Percentiles rank a stretch among this genome's conserved stretches.
phyloP scores from a whole-genome alignment of 2,113 vertebrate species.

The Drymodes brunneopygia region DNA sequence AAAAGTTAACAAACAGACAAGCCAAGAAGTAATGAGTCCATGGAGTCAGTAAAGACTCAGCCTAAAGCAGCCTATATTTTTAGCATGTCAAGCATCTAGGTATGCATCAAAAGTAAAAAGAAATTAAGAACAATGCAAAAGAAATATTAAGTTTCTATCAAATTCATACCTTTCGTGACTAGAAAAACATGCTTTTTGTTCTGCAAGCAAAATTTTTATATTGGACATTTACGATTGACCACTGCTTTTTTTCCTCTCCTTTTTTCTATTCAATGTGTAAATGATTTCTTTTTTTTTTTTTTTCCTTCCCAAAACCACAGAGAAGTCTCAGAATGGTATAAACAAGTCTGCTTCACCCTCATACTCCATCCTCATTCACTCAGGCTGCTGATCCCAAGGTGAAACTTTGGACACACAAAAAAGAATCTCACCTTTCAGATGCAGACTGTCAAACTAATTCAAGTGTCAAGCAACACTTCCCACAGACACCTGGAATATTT shows the following conservation, averaged over 20 bases:
- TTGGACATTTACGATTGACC: not conserved
- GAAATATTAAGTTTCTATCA: not conserved
- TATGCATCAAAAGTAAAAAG: not conserved
- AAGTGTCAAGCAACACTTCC: not conserved
- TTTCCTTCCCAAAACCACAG: not conserved
- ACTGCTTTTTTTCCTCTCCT: fast-evolving
- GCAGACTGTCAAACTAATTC: not conserved
- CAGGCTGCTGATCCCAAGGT: not conserved
- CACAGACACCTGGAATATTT: not conserved
- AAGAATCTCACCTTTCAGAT: not conserved
- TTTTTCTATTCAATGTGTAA: not conserved
- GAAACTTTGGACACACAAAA: not conserved
- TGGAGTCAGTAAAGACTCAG: not conserved
- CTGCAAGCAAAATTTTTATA: not conserved
- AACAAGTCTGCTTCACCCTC: not conserved
- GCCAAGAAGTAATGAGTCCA: not conserved
- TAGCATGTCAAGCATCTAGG: not conserved
- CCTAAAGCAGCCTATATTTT: not conserved
- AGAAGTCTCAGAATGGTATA: not conserved
- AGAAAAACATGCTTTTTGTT: not conserved
- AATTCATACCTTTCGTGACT: not conserved
- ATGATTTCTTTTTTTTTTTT: not conserved
- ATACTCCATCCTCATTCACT: not conserved
- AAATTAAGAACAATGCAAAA: not conserved
- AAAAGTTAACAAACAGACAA: not conserved